Conservation (phyloP, 53 echinoderm and acorn worm genomes). For the Mesocentrotus franciscanus region DNA sequence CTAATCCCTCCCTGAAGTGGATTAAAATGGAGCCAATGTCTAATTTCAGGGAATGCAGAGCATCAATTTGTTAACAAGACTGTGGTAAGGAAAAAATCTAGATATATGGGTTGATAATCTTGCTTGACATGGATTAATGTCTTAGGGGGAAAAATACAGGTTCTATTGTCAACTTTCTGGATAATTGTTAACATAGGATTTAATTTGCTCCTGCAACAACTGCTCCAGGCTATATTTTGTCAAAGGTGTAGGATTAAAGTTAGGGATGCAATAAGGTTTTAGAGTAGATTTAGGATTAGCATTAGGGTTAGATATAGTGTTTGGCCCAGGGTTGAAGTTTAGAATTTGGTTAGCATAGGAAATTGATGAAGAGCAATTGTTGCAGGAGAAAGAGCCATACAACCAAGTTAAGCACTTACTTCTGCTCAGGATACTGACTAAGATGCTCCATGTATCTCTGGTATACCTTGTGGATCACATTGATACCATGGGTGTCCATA, state of each 20-base stretch:
- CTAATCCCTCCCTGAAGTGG: conserved; percentile 5
- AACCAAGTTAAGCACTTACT: neutral
- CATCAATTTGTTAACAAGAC: neutral
- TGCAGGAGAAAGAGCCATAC: no score
- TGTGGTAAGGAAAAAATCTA: neutral
- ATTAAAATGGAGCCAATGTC: neutral
- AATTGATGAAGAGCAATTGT: no score
- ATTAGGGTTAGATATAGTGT: no score
- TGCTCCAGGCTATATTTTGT: no score
- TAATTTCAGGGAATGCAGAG: neutral
- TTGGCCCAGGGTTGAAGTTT: no score
- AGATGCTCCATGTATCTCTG: conserved; percentile 48
- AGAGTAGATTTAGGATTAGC: no score
- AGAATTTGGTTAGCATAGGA: no score
- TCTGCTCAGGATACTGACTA: conserved; percentile 55
- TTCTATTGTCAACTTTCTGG: neutral
- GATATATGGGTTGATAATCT: neutral
- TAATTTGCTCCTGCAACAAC: no score
- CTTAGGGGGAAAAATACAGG: no score
- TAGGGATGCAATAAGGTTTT: no score
- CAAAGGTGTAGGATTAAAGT: no score
- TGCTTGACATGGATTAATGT: no score
- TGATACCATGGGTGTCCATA: conserved; percentile 52
- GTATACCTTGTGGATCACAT: conserved; percentile 59
- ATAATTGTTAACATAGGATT: neutral